These are phyloP conservation scores for Gari tellinella DNA, from an alignment of 2,888 invertebrate species.

Conservation along the genomic window DNA sequence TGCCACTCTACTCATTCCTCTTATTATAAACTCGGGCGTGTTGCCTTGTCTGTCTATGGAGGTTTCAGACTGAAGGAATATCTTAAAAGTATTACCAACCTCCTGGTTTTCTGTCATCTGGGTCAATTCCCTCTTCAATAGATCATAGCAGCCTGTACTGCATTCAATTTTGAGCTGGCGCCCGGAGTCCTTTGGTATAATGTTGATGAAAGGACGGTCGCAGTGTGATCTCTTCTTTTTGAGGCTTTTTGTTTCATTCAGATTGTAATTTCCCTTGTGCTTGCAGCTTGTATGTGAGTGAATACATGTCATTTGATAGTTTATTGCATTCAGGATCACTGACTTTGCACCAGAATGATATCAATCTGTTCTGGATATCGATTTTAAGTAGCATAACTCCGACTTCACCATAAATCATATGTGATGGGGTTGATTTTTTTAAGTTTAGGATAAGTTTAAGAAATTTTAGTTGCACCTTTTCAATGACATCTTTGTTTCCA, in stretches of 20 bases:
- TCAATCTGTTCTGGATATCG: no score
- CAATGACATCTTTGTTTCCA: no score
- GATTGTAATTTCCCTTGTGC: no score
- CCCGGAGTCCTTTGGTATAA: slow-evolving; percentile 1
- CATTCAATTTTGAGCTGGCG: slow-evolving; percentile 3
- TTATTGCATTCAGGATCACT: no score
- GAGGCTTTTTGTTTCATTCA: not conserved
- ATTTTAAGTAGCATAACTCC: no score
- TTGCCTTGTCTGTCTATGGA: not conserved
- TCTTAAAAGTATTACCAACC: not conserved
- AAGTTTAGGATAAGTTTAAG: no score
- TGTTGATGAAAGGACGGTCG: not conserved
- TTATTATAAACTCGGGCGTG: not conserved
- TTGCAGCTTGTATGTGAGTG: no score
- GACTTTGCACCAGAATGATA: no score
- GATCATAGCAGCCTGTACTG: slow-evolving; percentile 2
- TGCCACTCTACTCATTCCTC: not conserved
- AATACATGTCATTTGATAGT: no score
- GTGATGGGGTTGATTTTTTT: no score
- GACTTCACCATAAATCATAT: no score
- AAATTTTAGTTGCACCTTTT: no score
- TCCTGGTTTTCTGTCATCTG: not conserved
- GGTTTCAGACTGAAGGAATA: not conserved
- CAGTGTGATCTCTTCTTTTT: not conserved
- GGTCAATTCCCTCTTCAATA: not conserved